phyloP scores from a whole-genome alignment of 2,888 invertebrate genomes.

The Micropterix aruncella region DNA sequence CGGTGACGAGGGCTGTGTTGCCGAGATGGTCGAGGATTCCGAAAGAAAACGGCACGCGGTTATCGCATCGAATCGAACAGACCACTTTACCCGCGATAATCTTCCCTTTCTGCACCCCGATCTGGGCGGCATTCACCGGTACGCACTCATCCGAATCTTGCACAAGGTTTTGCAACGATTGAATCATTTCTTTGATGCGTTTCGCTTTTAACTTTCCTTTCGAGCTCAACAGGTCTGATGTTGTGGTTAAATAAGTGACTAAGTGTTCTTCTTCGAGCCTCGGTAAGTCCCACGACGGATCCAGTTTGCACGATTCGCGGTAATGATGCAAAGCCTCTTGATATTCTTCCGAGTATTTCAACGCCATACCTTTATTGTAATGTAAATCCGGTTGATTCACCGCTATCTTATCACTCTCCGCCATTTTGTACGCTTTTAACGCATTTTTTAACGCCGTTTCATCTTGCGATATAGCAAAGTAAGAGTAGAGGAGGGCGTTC shows the following conservation, averaged over 20 bases:
- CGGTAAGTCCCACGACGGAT: constrained; percentile 65
- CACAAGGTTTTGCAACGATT: constrained; percentile 23
- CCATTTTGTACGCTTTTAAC: constrained; percentile 69
- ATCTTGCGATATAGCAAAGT: constrained; percentile 61
- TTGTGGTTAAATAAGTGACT: constrained; percentile 46
- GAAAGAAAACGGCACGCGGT: constrained; percentile 67
- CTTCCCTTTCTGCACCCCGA: constrained; percentile 26
- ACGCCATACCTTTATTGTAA: constrained; percentile 68
- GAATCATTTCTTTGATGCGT: constrained; percentile 50
- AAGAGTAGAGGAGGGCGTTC: constrained; percentile 71
- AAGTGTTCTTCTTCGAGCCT: constrained; percentile 44
- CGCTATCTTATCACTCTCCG: constrained; percentile 54
- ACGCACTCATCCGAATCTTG: background rate
- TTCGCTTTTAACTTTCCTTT: constrained; percentile 65
- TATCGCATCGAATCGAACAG: constrained; percentile 62
- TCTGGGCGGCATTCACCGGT: background rate
- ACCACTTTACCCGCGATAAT: constrained; percentile 68
- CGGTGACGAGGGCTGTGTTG: constrained; percentile 67
- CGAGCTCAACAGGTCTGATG: constrained; percentile 45
- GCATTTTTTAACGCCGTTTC: constrained; percentile 55
- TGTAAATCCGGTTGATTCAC: constrained; percentile 65
- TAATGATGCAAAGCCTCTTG: constrained; percentile 56
- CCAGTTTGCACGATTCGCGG: constrained; percentile 47
- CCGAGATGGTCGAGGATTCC: constrained; percentile 17
- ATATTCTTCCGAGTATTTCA: constrained; percentile 69